Percentiles rank a stretch among this genome's conserved stretches.
phyloP scores from a whole-genome alignment of 2,888 invertebrate genomes.

The Herminia tarsipennalis region DNA sequence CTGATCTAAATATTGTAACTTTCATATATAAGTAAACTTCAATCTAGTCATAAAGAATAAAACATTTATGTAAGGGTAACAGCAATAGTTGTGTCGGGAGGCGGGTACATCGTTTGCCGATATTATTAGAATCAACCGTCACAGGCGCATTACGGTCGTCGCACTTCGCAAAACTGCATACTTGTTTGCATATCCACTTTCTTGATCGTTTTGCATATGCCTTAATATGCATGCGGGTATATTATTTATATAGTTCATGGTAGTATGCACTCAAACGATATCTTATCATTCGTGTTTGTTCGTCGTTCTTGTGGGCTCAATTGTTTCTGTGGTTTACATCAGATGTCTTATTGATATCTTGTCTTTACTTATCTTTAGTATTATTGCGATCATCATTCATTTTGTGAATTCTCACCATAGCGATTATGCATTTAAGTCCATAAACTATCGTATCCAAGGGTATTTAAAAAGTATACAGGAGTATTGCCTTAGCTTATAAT shows the following conservation, averaged over 20 bases:
- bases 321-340: not conserved
- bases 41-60: too few species aligned
- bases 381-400: too few species aligned
- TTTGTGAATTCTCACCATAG: too few species aligned
- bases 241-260: slow-evolving; percentile 21
- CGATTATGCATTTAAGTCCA: too few species aligned
- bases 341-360: too few species aligned
- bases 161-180: slow-evolving; percentile 63
- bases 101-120: slow-evolving; percentile 49
- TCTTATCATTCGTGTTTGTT: slow-evolving; percentile 2
- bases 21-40: too few species aligned
- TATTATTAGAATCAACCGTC: slow-evolving; percentile 66
- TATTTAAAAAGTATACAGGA: too few species aligned
- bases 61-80: slow-evolving; percentile 44
- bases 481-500: too few species aligned
- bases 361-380: too few species aligned
- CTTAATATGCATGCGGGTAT: slow-evolving; percentile 19
- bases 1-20: too few species aligned
- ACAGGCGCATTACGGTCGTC: slow-evolving; percentile 65
- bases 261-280: slow-evolving; percentile 13
- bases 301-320: not conserved
- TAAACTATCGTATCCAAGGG: too few species aligned
- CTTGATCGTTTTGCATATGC: slow-evolving; percentile 29
- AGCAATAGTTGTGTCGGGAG: slow-evolving; percentile 28
- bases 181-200: slow-evolving; percentile 46